Conservation (phyloP, 1,140 invertebrate species). For the Leptonema lineaticorne region DNA sequence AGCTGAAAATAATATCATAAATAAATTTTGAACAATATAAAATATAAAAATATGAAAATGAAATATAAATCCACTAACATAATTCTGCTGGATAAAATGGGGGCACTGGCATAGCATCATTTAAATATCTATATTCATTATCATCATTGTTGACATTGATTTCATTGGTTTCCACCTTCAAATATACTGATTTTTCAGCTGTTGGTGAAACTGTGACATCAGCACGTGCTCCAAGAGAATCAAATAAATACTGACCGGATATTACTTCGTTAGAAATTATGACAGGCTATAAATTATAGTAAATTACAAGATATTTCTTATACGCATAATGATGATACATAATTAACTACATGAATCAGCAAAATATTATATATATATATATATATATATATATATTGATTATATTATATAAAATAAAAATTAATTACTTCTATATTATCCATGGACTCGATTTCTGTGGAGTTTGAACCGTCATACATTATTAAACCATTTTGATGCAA, state of each 20-base stretch:
- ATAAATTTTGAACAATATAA: neutral
- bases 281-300: neutral
- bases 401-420: neutral
- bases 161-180: slow-evolving; percentile 47
- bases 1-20: neutral
- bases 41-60: neutral
- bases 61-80: slow-evolving; percentile 44
- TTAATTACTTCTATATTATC: slow-evolving; percentile 8
- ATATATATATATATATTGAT: neutral
- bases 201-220: slow-evolving; percentile 35
- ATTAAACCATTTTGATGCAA: slow-evolving; percentile 46
- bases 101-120: slow-evolving; percentile 51
- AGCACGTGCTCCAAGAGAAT: slow-evolving; percentile 22
- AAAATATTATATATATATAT: neutral
- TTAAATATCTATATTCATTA: slow-evolving; percentile 53
- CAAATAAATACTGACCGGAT: slow-evolving; percentile 14
- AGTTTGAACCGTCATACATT: slow-evolving; percentile 51
- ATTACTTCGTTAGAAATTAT: neutral
- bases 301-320: neutral
- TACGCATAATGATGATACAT: too few relatives aligned
- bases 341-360: neutral
- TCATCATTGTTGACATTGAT: slow-evolving; percentile 47
- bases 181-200: slow-evolving; percentile 40
- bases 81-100: slow-evolving; percentile 50
- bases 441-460: slow-evolving; percentile 40